phyloP scores from a whole-genome alignment of 2,797 vertebrate species.

The Phrynocephalus guinanensis region DNA sequence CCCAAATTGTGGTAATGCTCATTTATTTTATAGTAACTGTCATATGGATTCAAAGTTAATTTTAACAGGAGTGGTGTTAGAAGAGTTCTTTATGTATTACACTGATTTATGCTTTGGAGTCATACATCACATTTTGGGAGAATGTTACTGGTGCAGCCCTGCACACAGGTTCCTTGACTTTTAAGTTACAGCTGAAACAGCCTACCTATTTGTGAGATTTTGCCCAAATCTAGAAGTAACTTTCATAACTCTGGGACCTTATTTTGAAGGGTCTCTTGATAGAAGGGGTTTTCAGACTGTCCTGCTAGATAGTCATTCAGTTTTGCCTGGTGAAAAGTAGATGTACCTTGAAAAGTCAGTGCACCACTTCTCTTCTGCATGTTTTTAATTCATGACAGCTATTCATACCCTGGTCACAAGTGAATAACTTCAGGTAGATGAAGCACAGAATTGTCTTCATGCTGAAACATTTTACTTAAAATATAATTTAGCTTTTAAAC shows the following conservation, averaged over 20 bases:
- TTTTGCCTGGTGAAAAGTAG: not conserved
- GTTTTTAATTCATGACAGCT: not conserved
- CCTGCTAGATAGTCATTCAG: not conserved
- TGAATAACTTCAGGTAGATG: not conserved
- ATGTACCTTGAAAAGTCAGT: too few species aligned
- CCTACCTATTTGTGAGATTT: not conserved
- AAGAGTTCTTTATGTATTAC: not conserved
- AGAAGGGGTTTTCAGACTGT: not conserved
- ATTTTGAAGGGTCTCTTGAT: not conserved
- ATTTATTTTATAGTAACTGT: conserved; percentile 54
- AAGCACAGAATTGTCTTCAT: not conserved
- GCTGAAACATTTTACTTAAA: conserved; percentile 10
- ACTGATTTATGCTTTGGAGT: not conserved
- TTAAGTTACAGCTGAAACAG: not conserved
- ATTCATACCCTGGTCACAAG: conserved; percentile 16
- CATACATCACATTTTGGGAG: not conserved
- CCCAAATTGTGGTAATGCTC: conserved; percentile 89
- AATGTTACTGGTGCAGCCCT: not conserved
- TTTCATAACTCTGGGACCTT: not conserved
- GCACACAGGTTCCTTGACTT: not conserved
- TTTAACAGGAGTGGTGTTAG: not conserved
- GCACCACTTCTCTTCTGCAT: too few species aligned
- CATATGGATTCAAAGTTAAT: conserved; percentile 13
- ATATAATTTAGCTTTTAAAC: not conserved
- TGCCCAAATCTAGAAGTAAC: not conserved